Conservation (phyloP, 2,113 vertebrate genomes). For the Zapornia atra region DNA sequence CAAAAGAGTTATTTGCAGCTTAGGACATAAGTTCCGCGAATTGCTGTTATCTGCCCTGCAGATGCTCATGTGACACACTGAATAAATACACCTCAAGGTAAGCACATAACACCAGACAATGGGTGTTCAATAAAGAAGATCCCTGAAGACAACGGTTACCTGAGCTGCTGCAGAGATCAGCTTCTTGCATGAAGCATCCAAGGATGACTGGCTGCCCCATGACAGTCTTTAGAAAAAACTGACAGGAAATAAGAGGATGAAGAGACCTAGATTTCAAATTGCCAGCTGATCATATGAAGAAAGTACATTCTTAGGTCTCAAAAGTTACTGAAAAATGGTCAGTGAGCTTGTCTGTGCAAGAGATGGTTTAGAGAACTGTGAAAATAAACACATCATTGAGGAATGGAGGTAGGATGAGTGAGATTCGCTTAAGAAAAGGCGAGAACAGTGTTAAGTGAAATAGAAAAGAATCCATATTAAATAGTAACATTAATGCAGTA, state of each 20-base stretch:
- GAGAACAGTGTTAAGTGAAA: conserved; percentile 43
- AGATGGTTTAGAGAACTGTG: conserved; percentile 45
- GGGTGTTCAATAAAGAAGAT: neutral
- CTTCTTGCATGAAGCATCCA: neutral
- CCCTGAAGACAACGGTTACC: neutral
- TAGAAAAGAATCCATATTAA: conserved; percentile 48
- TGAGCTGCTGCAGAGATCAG: neutral
- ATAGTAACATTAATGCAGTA: conserved; percentile 35
- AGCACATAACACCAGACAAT: neutral
- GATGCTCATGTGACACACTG: neutral
- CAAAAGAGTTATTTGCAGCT: neutral
- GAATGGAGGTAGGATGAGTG: conserved; percentile 65
- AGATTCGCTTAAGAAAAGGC: conserved; percentile 63
- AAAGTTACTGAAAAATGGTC: conserved; percentile 59
- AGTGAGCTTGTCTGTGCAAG: conserved; percentile 41
- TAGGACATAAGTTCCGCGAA: neutral
- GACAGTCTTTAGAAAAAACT: neutral
- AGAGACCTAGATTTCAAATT: conserved; percentile 47
- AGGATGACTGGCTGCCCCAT: neutral
- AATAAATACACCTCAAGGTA: conserved; percentile 34
- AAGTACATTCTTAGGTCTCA: conserved; percentile 23
- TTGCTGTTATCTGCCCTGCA: conserved; percentile 21
- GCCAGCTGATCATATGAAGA: conserved; percentile 23
- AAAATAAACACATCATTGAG: conserved; percentile 64
- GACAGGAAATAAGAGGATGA: neutral